phyloP scores from a whole-genome alignment of 2,888 invertebrate genomes.

The Lacanobia wlatinum region DNA sequence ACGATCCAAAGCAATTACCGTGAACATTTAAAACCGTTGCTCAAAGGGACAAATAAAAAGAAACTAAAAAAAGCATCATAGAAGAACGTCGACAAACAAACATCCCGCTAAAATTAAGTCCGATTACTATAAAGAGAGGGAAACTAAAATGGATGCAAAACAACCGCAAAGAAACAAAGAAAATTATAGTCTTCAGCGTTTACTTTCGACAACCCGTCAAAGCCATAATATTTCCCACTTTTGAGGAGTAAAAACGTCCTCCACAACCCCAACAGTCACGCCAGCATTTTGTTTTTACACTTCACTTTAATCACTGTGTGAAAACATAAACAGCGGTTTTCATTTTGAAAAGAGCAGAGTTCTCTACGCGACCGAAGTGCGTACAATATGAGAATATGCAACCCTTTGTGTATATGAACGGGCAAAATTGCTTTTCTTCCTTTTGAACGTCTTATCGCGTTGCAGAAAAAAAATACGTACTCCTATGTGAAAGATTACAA shows the following conservation, averaged over 20 bases:
- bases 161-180: conserved; percentile 74
- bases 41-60: conserved; percentile 15
- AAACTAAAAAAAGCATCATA: conserved; percentile 31
- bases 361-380: conserved; percentile 74
- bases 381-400: conserved; percentile 77
- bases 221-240: conserved; percentile 77
- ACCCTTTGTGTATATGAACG: conserved; percentile 74
- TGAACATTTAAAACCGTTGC: not conserved
- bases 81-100: conserved; percentile 44
- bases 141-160: conserved; percentile 62
- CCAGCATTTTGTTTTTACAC: conserved; percentile 89
- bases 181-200: conserved; percentile 81
- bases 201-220: conserved; percentile 82
- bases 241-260: conserved; percentile 73
- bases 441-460: conserved; percentile 68
- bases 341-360: conserved; percentile 88
- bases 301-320: conserved; percentile 90
- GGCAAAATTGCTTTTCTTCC: conserved; percentile 74
- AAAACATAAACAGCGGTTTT: conserved; percentile 87
- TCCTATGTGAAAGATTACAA: conserved; percentile 40
- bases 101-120: conserved; percentile 61
- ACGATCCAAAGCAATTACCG: conserved; percentile 6
- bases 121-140: conserved; percentile 43
- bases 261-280: conserved; percentile 57
- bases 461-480: conserved; percentile 52